Base-by-base conservation (phyloP, 2,888 invertebrate genomes). In the Yponomeuta sedellus region DNA sequence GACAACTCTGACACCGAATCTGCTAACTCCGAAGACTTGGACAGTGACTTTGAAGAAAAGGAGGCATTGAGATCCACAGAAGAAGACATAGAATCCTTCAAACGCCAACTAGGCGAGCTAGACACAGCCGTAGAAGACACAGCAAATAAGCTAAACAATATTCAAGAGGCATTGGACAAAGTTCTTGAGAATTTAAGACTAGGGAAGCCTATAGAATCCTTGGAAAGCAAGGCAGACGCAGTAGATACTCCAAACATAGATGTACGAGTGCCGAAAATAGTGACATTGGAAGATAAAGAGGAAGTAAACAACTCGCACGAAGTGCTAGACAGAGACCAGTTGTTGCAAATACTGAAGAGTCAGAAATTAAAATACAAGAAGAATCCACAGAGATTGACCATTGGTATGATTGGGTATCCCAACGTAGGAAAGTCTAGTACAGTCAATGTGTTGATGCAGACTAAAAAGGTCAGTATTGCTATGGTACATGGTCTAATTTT, bases 381-480 rank as follows among this genome's bases (percentile, higher is more conserved):
- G 71, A 88, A 86, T 77, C 86, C 87, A 1, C 88, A 88, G n/a
- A 79, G 95, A 40, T 92, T 95, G 10, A 97, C 97, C n/a, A 94
- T 98, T 67, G 98, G 98, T 10, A 92, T 98, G 83, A 98, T 99
- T 67, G 99, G 99, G 1, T 99, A 99, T 89, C 99, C 99, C 0
- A 99, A 99, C 92, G 99, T 99, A 1, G 99, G 99, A n/a, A 99
- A 99, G 86, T 99, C 99, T 84, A 99, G 99, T 69, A 98, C 99
- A 10, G 98, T 99, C 68, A 99, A 99, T 91, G 93, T 98, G 20
- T 83, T 99, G 63, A 92, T 99, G 86, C 94, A 94, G 71, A 93
- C 93, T 44, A 99, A 96, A 77, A 96, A 96, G 88, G 96, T 96
- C 64, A 75, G 73, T 52, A 52, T 52, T 0, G 44, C 12, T 52